Evolutionary conservation across 2,113 vertebrate species (phyloP).

Genomic region (Oncorhynchus clarkii): DNA sequence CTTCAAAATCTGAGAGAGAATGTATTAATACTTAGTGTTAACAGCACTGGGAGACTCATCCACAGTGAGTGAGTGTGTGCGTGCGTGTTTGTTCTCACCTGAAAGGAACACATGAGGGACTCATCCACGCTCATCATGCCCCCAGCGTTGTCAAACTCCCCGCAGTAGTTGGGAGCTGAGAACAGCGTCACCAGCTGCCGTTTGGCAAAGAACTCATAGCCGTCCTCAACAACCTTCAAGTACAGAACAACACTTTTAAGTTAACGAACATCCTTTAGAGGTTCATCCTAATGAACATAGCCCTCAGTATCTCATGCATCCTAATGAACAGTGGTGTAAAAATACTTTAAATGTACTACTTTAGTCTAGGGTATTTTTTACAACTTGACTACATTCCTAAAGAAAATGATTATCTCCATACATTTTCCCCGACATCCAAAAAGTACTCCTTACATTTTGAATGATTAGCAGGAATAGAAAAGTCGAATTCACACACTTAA

Average conservation of each 20-base stretch:
- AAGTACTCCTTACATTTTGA: no score
- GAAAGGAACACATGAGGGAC: conserved; percentile 95
- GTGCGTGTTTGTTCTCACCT: conserved; percentile 68
- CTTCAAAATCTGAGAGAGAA: conserved; percentile 83
- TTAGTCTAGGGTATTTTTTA: no score
- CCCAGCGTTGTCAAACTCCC: conserved; percentile 94
- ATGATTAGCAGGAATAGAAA: no score
- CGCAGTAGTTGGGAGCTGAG: conserved; percentile 93
- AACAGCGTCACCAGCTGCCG: conserved; percentile 92
- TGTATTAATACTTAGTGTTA: neutral
- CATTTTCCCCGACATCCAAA: no score
- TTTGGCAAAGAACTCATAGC: conserved; percentile 95
- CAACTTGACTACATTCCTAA: no score
- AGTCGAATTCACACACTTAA: no score
- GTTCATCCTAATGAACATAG: no score
- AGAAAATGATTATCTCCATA: no score
- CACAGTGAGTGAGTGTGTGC: neutral
- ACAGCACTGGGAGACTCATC: neutral
- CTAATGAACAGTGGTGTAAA: no score
- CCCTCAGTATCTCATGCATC: no score
- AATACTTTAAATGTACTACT: no score
- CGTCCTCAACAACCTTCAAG: conserved; percentile 89
- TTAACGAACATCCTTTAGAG: neutral
- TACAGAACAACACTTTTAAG: neutral
- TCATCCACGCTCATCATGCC: conserved; percentile 98